Evolutionary conservation across 2,888 invertebrate species (phyloP).

Genomic region (Unio delphinus): DNA sequence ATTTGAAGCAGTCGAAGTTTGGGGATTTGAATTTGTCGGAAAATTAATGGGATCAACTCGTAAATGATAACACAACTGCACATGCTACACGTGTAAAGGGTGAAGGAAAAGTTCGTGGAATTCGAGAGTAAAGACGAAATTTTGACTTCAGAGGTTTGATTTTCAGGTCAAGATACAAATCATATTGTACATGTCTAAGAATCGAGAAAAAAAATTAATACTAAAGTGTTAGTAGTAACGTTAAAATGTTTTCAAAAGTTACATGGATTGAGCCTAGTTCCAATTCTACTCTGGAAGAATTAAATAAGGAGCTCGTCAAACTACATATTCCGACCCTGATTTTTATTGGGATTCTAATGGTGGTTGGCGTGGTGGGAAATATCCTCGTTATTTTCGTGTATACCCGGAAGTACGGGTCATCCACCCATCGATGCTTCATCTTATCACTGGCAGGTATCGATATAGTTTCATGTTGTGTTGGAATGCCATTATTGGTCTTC

Average conservation of each 20-base stretch:
- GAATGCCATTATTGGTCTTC: slow-evolving; percentile 51
- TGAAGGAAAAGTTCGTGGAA: too few relatives aligned
- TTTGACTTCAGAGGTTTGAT: too few relatives aligned
- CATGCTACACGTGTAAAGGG: too few relatives aligned
- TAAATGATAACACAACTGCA: too few relatives aligned
- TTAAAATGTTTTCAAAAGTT: slow-evolving; percentile 3
- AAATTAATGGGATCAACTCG: too few relatives aligned
- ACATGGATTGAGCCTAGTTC: slow-evolving; percentile 17
- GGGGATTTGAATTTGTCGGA: too few relatives aligned
- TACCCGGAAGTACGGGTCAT: slow-evolving; percentile 43
- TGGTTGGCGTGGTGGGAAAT: slow-evolving; percentile 53
- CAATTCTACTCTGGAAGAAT: slow-evolving; percentile 33
- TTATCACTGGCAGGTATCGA: slow-evolving; percentile 52
- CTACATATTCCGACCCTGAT: slow-evolving; percentile 50
- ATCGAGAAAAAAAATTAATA: too few relatives aligned
- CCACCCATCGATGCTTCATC: slow-evolving; percentile 51
- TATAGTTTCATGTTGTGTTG: slow-evolving; percentile 44
- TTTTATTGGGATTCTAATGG: slow-evolving; percentile 44
- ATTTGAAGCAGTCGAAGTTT: too few relatives aligned
- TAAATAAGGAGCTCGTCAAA: slow-evolving; percentile 40
- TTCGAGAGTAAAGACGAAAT: too few relatives aligned
- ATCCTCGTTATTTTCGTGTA: slow-evolving; percentile 48
- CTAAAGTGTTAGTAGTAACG: too few relatives aligned
- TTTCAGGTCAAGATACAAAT: too few relatives aligned
- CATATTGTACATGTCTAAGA: too few relatives aligned